A percentile compares a stretch with the other conserved stretches of the same genome.
Evolutionary conservation across 2,888 invertebrate genomes (phyloP).

Genomic region (Rhamnusium bicolor): DNA sequence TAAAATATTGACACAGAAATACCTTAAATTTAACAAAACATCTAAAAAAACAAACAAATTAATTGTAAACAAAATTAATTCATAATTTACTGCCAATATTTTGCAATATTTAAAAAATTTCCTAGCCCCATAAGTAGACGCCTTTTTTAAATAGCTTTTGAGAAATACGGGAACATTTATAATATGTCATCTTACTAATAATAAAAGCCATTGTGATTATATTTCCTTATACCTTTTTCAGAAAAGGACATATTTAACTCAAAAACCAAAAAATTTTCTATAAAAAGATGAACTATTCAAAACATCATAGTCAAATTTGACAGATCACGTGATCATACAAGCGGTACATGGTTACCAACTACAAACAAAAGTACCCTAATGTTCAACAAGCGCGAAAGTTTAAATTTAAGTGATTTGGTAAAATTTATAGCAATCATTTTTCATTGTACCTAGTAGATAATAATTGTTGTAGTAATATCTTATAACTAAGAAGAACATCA

Average conservation of each 20-base stretch:
- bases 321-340: slow-evolving; percentile 61
- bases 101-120: slow-evolving; percentile 51
- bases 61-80: background rate
- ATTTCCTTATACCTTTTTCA: slow-evolving; percentile 57
- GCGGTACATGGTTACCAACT: slow-evolving; percentile 49
- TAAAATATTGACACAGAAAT: background rate
- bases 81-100: slow-evolving; percentile 35
- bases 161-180: background rate
- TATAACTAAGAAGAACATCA: background rate
- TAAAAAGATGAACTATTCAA: slow-evolving; percentile 63
- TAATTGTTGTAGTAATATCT: background rate
- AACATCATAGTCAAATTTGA: slow-evolving; percentile 65
- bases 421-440: background rate
- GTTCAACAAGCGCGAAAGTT: slow-evolving; percentile 40
- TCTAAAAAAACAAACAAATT: background rate
- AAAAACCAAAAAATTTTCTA: slow-evolving; percentile 49
- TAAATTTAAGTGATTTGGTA: slow-evolving; percentile 23
- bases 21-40: background rate
- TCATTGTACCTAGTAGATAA: background rate
- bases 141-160: slow-evolving; percentile 49
- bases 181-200: background rate
- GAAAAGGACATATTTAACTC: slow-evolving; percentile 58
- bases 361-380: slow-evolving; percentile 9
- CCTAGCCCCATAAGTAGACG: slow-evolving; percentile 50
- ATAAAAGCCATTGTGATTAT: slow-evolving; percentile 11